Evolutionary conservation across 30 jellyfish, hydroid and myxozoan genomes (phyloP).

Genomic region (Cassiopea xamachana): DNA sequence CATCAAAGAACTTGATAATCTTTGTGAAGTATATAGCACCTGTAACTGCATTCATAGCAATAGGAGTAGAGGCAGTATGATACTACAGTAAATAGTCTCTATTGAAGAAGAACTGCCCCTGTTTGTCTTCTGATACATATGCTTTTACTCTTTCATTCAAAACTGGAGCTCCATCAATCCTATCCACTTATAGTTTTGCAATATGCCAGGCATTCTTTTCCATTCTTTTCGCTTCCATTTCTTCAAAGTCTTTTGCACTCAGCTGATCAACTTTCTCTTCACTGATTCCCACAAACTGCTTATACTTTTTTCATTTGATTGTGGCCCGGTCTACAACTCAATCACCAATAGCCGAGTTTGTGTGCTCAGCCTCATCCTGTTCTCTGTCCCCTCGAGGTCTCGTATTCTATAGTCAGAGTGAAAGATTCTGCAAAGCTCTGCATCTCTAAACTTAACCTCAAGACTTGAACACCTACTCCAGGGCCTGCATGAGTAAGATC

Average conservation of each 20-base stretch:
- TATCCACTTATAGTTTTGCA: constrained; percentile 4
- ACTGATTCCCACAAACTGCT: constrained; percentile 24
- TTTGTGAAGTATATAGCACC: constrained; percentile 32
- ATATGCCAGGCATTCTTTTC: constrained; percentile 46
- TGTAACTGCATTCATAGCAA: not conserved
- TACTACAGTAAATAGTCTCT: not conserved
- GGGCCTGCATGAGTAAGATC: constrained; percentile 63
- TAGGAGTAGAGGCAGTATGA: constrained; percentile 13
- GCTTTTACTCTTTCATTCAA: constrained; percentile 25
- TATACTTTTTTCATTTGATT: not conserved
- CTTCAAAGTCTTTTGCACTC: constrained; percentile 51
- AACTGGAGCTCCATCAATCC: constrained; percentile 64
- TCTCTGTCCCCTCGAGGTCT: constrained; percentile 65
- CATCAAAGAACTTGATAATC: not conserved
- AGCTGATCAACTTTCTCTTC: constrained; percentile 14
- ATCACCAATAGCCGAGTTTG: constrained; percentile 44
- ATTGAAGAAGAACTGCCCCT: constrained; percentile 24
- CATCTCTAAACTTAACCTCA: constrained; percentile 53
- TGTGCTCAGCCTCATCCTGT: constrained; percentile 45
- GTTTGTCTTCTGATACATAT: constrained; percentile 18
- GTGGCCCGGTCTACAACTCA: constrained; percentile 47
- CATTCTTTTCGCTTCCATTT: constrained; percentile 29
- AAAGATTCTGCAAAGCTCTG: constrained; percentile 43
- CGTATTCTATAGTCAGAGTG: constrained; percentile 44
- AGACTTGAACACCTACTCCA: constrained; percentile 47